These are phyloP conservation scores for Numida meleagris DNA, from an alignment of 2,113 vertebrate genomes.

Conservation along the genomic window DNA sequence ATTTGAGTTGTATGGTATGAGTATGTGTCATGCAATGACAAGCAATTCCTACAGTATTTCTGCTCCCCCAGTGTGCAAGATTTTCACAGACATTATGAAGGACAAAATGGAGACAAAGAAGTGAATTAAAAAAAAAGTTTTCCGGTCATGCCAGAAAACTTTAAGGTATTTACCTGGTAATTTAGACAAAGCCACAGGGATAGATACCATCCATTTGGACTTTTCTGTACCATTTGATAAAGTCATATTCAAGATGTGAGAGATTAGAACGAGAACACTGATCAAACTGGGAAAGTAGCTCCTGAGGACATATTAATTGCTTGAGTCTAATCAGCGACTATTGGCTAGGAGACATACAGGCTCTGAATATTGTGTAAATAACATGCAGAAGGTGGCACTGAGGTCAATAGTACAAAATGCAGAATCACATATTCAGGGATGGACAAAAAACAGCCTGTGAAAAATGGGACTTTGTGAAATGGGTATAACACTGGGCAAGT, in stretches of 20 bases:
- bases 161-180: neutral
- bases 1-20: too few relatives aligned
- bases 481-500: fast-evolving
- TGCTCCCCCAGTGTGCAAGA: too few relatives aligned
- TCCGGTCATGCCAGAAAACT: neutral
- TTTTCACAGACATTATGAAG: too few relatives aligned
- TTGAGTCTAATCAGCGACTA: neutral
- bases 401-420: neutral
- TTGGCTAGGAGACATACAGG: neutral
- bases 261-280: neutral
- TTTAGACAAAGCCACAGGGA: neutral
- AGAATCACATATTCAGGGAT: neutral
- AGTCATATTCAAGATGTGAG: neutral
- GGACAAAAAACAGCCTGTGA: neutral
- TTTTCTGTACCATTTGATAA: neutral
- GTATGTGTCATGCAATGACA: too few relatives aligned
- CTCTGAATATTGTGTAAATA: neutral
- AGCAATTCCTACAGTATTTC: too few relatives aligned
- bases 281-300: neutral
- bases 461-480: neutral
- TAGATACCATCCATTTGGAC: neutral
- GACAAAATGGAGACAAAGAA: too few relatives aligned
- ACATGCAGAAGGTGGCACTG: neutral
- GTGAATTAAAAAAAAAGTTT: too few relatives aligned
- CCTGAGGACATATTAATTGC: neutral